Evolutionary conservation across 2,113 vertebrate species (phyloP).

Genomic region (Etia nguti): DNA sequence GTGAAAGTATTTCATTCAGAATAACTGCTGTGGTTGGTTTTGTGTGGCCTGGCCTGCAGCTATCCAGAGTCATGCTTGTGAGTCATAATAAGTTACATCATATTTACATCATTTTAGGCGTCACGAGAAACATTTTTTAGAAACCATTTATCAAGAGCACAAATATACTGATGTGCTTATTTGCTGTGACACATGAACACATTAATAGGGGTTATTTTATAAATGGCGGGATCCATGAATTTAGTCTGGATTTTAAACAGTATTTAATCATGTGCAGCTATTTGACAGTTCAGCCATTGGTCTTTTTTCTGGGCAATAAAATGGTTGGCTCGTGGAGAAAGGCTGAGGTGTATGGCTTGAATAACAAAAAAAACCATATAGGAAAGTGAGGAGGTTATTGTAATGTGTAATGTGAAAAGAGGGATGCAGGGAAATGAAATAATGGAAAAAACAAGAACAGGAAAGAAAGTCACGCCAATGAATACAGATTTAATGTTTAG

Average conservation of each 20-base stretch:
- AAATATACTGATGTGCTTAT: background rate
- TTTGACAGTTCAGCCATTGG: background rate
- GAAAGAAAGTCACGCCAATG: background rate
- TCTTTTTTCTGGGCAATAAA: background rate
- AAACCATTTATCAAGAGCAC: background rate
- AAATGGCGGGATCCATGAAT: background rate
- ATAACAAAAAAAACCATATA: conserved; percentile 18
- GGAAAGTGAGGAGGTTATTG: conserved; percentile 5
- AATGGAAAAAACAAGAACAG: background rate
- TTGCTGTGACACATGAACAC: background rate
- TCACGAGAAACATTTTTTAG: background rate
- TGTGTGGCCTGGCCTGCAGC: background rate
- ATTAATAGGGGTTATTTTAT: background rate
- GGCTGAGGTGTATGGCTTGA: background rate
- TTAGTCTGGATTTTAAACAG: background rate
- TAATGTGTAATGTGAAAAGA: background rate
- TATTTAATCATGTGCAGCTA: background rate
- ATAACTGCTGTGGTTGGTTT: background rate
- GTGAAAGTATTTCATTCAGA: background rate
- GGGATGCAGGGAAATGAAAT: background rate
- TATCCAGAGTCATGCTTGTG: background rate
- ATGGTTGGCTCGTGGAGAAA: background rate
- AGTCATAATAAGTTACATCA: background rate
- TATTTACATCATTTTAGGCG: background rate
- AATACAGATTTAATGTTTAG: conserved; percentile 12